phyloP scores from a whole-genome alignment of 2,113 vertebrate species.

The Gasterosteus nipponicus region DNA sequence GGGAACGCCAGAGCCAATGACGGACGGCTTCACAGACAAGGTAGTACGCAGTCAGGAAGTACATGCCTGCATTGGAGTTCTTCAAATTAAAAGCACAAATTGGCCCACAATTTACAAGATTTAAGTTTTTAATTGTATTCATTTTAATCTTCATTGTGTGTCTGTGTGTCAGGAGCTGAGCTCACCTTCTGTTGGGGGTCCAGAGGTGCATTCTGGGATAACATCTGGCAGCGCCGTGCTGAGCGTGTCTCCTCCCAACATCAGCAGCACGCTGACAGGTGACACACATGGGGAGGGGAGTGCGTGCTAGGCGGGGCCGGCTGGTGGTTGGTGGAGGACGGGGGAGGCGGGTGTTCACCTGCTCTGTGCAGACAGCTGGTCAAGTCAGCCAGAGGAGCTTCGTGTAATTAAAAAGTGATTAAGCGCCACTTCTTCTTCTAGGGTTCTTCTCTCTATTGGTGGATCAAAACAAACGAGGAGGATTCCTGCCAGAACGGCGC shows the following conservation, averaged over 20 bases:
- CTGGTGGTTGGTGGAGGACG: no score
- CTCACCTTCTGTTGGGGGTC: conserved; percentile 81
- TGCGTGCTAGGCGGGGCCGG: no score
- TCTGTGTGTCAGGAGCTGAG: conserved; percentile 77
- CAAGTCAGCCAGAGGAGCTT: no score
- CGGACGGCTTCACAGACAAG: conserved; percentile 65
- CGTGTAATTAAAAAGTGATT: no score
- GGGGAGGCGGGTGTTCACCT: no score
- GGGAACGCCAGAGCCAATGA: conserved; percentile 57
- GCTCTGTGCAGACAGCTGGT: no score
- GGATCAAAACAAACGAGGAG: no score
- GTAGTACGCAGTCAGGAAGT: conserved; percentile 40
- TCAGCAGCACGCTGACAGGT: conserved; percentile 91
- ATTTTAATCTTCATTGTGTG: background rate
- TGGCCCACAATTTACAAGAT: no score
- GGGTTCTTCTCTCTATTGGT: no score
- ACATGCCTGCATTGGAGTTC: background rate
- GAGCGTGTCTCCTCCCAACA: conserved; percentile 91
- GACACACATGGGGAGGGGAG: conserved; percentile 20
- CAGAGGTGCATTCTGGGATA: conserved; percentile 84
- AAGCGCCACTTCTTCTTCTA: no score
- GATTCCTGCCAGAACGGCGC: no score
- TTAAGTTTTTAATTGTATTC: background rate
- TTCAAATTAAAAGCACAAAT: conserved; percentile 2
- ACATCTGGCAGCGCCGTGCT: conserved; percentile 85